Base-by-base conservation (phyloP, 2,888 invertebrate genomes). In the Sialis fuliginosa region DNA sequence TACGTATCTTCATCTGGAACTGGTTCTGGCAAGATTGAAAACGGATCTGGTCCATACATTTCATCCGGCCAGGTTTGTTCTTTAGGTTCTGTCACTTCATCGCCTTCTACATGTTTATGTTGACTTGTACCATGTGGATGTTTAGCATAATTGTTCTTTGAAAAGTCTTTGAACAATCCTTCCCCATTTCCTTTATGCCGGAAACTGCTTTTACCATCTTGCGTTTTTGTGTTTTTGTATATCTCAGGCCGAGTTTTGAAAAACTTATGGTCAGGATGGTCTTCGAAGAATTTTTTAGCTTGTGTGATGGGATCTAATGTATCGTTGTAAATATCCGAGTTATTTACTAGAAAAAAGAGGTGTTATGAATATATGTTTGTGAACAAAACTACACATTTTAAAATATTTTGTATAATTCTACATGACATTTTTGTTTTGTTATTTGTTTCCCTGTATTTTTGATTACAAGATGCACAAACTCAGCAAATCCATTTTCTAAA, bases 181-280 rank as follows among this genome's bases (percentile, higher is more conserved):
- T 55, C 53, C 42, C 57, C 56, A 39, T 59, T 59, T 49, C 52
- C 49, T 53, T 62, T 64, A 47, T 65, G 64, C 34, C 64, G 53
- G 51, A 65, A 65, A 54, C 54, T 61, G 0, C 56, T 53, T 34
- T 32, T 33, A 7, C 51, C 52, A 33, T 54, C 53, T 48, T 54
- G 53, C 31, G 53, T 53, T 49, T 55, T 55, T 6, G 50, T 35
- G 40, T 48, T 50, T 40, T 47, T 48, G n/a, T 33, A 39, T 32
- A 48, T 8, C n/a, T 42, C 33, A 42, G 10, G 12, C 33, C 10
- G 42, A 35, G 32, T 44, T 13, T 48, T 45, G 22, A 48, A 46
- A 30, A 48, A 42, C 6, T 42, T 48, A 41, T 57, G 49, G 47
- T 59, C 59, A 4, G 60, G 61, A 50, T 66, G 62, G 13, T 49